Conservation (phyloP, 2,113 vertebrate species). For the Etia nguti region DNA sequence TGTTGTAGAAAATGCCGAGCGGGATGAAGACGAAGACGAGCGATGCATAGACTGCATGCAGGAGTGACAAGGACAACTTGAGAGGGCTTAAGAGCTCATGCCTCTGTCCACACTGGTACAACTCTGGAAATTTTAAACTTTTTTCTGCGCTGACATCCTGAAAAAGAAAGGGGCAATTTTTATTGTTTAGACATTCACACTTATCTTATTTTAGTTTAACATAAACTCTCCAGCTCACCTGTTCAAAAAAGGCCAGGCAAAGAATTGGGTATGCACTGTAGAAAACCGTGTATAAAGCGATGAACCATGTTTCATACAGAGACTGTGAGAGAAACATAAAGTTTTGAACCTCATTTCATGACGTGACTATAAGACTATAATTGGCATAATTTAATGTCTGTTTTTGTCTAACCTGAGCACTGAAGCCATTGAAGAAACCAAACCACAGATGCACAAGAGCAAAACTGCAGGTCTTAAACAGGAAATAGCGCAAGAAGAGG, state of each 20-base stretch:
- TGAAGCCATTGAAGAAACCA: conserved; percentile 84
- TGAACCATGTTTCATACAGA: conserved; percentile 89
- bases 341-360: neutral
- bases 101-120: conserved; percentile 77
- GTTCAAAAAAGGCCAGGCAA: conserved; percentile 81
- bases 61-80: conserved; percentile 62
- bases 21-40: conserved; percentile 81
- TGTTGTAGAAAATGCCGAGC: conserved; percentile 66
- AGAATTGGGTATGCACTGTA: conserved; percentile 79
- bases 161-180: neutral
- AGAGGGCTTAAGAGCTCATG: conserved; percentile 78
- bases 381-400: neutral
- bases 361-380: neutral
- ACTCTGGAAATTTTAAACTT: conserved; percentile 77
- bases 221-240: conserved; percentile 72
- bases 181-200: neutral
- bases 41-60: conserved; percentile 77
- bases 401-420: conserved; percentile 71
- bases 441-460: conserved; percentile 87
- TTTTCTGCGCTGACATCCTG: conserved; percentile 80
- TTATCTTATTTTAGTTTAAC: neutral
- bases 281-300: conserved; percentile 80
- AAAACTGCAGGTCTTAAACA: conserved; percentile 87
- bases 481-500: conserved; percentile 84
- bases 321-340: conserved; percentile 62